Base-by-base conservation (phyloP, 1,140 invertebrate species). In the Drosophila baimaii region DNA sequence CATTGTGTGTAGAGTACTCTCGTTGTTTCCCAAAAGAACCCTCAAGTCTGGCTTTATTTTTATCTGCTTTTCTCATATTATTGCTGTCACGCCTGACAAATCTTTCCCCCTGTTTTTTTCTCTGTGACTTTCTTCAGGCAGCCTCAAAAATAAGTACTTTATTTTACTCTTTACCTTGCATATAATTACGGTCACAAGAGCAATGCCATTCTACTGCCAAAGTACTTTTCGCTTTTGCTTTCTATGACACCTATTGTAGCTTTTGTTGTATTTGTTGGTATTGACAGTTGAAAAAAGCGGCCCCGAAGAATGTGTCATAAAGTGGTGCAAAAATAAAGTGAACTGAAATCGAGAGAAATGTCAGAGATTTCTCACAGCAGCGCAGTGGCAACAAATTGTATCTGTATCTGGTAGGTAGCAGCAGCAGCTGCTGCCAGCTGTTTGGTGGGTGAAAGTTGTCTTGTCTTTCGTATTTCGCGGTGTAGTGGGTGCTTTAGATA, bases 271-370 rank as follows among this genome's bases (percentile, higher is more conserved):
- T 43, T 31, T 29, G 23, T 33, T 33, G 41, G 64, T n/a, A 57
- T 61, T 63, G 57, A 63, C 75, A 77, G 58, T 62, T 35, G 71
- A 61, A 56, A 56, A 65, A 77, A 57, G 43, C 49, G 19, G 29
- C 64, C n/a, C 5, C 31, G 52, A 62, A 70, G 75, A 77, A 77
- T 77, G 74, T 77, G 74, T 77, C 75, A 77, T 77, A 70, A 77
- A 70, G 49, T 77, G 65, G 74, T 77, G 55, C 74, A 77, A 70
- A 70, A 75, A 49, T 71, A 77, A 71, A 71, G 69, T 71, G 69
- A 71, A 71, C 65, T 31, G 46, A 77, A 66, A 75, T 75, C 59
- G 23, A 74, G 64, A 76, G 73, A 77, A 77, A 70, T 77, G 75
- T 55, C 55, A 27, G 74, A 69, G 74, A 77, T 77, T 77, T 77